A percentile compares a stretch with the other conserved stretches of the same genome.
Evolutionary conservation across 2,797 vertebrate genomes (phyloP).

Genomic region (Falco biarmicus): DNA sequence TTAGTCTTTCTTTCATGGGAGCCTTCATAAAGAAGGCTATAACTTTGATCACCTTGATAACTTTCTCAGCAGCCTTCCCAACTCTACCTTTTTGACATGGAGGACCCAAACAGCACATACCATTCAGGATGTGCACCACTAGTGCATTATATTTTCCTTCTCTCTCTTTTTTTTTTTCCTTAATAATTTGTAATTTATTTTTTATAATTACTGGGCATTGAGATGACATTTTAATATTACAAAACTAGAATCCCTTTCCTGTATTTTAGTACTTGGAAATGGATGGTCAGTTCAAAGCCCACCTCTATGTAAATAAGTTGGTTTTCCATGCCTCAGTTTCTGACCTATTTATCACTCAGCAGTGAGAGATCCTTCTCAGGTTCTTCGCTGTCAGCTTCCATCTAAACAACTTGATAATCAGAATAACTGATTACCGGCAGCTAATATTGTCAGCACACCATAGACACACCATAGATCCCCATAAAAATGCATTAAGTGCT

Average conservation of each 20-base stretch:
- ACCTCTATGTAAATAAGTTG: not conserved
- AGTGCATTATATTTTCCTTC: not conserved
- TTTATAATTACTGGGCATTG: not conserved
- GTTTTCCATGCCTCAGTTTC: not conserved
- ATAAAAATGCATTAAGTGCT: not conserved
- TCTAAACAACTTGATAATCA: not conserved
- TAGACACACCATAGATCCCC: not conserved
- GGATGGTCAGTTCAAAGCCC: not conserved
- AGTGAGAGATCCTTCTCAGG: not conserved
- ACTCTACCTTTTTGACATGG: not conserved
- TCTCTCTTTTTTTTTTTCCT: not conserved
- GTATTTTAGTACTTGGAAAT: not conserved
- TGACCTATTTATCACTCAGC: not conserved
- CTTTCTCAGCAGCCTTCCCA: not conserved
- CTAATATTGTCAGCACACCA: not conserved
- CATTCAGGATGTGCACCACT: not conserved
- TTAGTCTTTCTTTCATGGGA: not conserved
- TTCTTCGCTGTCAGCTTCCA: not conserved
- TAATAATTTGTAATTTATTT: not conserved
- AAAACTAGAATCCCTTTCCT: not conserved
- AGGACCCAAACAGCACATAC: not conserved
- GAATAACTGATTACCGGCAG: not conserved
- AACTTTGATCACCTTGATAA: not conserved
- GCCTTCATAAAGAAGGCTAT: not conserved
- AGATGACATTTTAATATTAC: not conserved